Evolutionary conservation across 2,797 vertebrate species (phyloP).

Genomic region (Amblyopsis hoosieri): DNA sequence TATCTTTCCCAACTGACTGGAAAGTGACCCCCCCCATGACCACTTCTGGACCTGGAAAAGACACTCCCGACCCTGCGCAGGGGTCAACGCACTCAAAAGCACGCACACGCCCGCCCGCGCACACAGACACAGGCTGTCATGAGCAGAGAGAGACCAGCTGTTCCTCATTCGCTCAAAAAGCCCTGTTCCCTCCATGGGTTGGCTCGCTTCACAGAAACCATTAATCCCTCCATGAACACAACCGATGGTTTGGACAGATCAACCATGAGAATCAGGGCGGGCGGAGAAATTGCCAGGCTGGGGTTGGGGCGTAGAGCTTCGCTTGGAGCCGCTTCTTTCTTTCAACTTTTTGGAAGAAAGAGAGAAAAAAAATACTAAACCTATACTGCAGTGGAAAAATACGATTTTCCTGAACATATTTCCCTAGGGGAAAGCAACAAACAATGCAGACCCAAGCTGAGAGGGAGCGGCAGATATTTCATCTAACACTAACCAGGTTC

Average conservation of each 20-base stretch:
- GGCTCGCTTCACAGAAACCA: constrained; percentile 60
- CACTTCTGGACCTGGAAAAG: constrained; percentile 20
- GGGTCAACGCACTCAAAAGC: constrained; percentile 35
- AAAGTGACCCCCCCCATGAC: not conserved
- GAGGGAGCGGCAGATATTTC: constrained; percentile 60
- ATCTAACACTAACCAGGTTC: constrained; percentile 63
- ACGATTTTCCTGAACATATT: constrained; percentile 55
- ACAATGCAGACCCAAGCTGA: constrained; percentile 50
- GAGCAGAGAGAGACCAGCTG: constrained; percentile 56
- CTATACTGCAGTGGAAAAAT: constrained; percentile 49
- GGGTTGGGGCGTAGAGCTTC: constrained; percentile 9
- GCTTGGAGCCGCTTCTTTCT: constrained; percentile 1
- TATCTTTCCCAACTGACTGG: not conserved
- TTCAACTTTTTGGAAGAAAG: constrained; percentile 1
- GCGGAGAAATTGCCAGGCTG: constrained; percentile 2
- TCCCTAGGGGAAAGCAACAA: constrained; percentile 46
- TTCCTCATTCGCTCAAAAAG: constrained; percentile 63
- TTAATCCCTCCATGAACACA: constrained; percentile 65
- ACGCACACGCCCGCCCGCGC: constrained; percentile 38
- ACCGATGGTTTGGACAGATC: constrained; percentile 63
- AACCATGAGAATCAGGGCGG: constrained; percentile 51
- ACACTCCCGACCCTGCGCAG: constrained; percentile 42
- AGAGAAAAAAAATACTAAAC: constrained; percentile 10
- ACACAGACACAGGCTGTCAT: constrained; percentile 19
- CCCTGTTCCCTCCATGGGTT: constrained; percentile 55